Evolutionary conservation across 2,113 vertebrate species (phyloP), one percentile per base, ranked within the genome.

Genomic region (Felis chaus): DNA sequence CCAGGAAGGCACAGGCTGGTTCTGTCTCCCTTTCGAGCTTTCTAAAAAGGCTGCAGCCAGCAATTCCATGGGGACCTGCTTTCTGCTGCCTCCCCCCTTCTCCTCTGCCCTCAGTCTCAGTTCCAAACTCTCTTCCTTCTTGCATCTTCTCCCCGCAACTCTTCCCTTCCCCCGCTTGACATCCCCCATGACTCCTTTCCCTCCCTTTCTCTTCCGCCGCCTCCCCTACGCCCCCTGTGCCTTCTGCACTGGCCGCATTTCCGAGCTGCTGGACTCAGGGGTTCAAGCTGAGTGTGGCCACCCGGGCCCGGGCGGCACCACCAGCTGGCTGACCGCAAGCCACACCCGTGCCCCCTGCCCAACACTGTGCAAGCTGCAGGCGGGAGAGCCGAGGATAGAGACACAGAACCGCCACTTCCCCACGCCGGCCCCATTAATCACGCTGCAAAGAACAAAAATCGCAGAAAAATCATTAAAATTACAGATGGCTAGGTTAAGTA

Each of bases 401-500:
- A 97, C 92, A 90, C 96, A 80, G 31, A 94, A 92, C 92, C 96
- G 63, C 97, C 92, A 91, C 89, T 76, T 81, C 98, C 98, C 94
- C 57, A 57, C 92, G 96, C 96, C 88, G 63, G 97, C 97, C 97
- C 97, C 97, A 98, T 99, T 98, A 98, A 98, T 99, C 98, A 98
- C 63, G 39, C 95, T 14, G 96, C 98, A 98, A 98, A 98, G 98
- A 98, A 98, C 94, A 93, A 98, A 98, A 99, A 98, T 98, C 57
- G 89, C 97, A 97, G 98, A 97, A 98, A 98, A 99, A 99, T 98
- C 98, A 97, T 98, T 98, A 98, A 99, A 99, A 99, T 99, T 99
- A 98, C 98, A 99, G 98, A 98, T 98, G 98, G 98, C 97, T 97
- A 98, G 98, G 98, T 99, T 98, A 99, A 98, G 99, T 99, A 98